A percentile compares a stretch with the other conserved stretches of the same genome.
phyloP scores from a whole-genome alignment of 2,888 invertebrate species.

The Trypoxylon attenuatum region DNA sequence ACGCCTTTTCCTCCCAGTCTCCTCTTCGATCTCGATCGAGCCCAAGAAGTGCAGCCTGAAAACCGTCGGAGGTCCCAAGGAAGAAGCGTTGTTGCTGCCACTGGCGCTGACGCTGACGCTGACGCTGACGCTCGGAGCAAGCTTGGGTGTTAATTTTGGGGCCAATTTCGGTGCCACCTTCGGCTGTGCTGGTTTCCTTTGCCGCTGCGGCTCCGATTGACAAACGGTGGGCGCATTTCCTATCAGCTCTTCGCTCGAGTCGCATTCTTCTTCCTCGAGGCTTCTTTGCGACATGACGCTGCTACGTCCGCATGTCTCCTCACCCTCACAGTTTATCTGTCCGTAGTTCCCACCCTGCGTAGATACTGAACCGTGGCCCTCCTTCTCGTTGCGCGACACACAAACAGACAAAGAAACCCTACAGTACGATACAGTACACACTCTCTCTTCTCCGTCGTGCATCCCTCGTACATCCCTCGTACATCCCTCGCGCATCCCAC shows the following conservation, averaged over 20 bases:
- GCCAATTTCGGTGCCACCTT: slow-evolving; percentile 24
- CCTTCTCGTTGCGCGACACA: slow-evolving; percentile 64
- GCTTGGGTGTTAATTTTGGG: slow-evolving; percentile 63
- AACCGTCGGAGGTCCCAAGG: slow-evolving; percentile 77
- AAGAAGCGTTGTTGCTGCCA: slow-evolving; percentile 60
- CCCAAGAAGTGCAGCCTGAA: slow-evolving; percentile 90
- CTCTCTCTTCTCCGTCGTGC: too few species aligned
- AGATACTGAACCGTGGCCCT: slow-evolving; percentile 57
- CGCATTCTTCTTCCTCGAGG: slow-evolving; percentile 73
- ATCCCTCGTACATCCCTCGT: too few species aligned
- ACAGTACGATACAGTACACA: background rate
- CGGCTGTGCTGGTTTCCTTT: background rate
- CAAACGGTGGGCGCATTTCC: slow-evolving; percentile 69
- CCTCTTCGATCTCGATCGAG: slow-evolving; percentile 90
- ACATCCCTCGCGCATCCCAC: too few species aligned
- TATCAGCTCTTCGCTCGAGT: slow-evolving; percentile 73
- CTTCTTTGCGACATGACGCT: slow-evolving; percentile 72
- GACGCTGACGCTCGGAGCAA: slow-evolving; percentile 61
- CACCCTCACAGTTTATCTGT: slow-evolving; percentile 71
- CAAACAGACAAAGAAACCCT: slow-evolving; percentile 71
- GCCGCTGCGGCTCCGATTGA: slow-evolving; percentile 60
- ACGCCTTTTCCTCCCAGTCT: slow-evolving; percentile 81
- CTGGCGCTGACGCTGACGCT: slow-evolving; percentile 31
- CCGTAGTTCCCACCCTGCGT: slow-evolving; percentile 64
- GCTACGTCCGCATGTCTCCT: slow-evolving; percentile 70